These are phyloP conservation scores for Enteromius fasciolatus DNA, from an alignment of 2,797 vertebrate genomes.

Conservation along the genomic window DNA sequence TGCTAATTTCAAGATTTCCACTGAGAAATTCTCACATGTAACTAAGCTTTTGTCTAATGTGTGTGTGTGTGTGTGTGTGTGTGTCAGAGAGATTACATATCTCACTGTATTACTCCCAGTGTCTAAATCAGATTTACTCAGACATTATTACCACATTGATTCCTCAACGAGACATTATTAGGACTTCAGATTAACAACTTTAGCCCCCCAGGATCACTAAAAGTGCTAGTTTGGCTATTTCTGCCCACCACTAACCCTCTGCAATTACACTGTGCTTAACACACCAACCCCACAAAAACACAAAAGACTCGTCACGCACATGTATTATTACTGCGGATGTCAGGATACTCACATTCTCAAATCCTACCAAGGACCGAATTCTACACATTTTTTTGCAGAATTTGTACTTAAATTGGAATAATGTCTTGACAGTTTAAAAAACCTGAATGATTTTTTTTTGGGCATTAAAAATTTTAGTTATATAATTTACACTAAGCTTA, in stretches of 20 bases:
- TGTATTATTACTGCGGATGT: background rate
- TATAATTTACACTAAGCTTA: background rate
- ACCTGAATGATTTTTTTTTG: background rate
- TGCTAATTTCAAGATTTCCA: background rate
- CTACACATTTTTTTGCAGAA: background rate
- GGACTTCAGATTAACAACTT: slow-evolving; percentile 76
- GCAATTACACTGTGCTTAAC: slow-evolving; percentile 51
- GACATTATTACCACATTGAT: slow-evolving; percentile 75
- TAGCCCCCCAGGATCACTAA: slow-evolving; percentile 73
- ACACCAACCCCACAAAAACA: background rate
- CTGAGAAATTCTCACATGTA: background rate
- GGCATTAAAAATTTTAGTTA: background rate
- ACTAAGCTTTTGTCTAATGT: background rate
- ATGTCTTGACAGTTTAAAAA: background rate
- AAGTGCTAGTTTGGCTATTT: slow-evolving; percentile 74
- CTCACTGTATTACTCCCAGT: slow-evolving; percentile 60
- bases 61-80: slow-evolving; percentile 35
- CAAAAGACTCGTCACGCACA: background rate
- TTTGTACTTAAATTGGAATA: background rate
- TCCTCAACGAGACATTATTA: slow-evolving; percentile 73
- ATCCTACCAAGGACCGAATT: background rate
- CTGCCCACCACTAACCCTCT: slow-evolving; percentile 57
- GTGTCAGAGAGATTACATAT: slow-evolving; percentile 48
- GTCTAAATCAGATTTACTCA: slow-evolving; percentile 73
- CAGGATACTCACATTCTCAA: background rate